Base-by-base conservation (phyloP, 2,797 vertebrate genomes). In the Spinus olivaceus region DNA sequence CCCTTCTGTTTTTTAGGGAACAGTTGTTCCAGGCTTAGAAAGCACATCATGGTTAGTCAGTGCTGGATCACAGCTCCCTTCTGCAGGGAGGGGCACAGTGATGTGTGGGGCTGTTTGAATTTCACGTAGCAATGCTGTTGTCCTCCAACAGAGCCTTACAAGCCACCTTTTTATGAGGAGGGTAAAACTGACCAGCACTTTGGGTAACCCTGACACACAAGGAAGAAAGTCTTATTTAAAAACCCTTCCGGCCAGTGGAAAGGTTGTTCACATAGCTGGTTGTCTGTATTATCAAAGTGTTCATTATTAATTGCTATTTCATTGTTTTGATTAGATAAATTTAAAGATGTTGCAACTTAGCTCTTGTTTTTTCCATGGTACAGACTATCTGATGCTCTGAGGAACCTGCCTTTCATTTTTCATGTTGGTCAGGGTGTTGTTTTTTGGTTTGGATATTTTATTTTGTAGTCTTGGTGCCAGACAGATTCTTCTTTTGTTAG, bases 341-440 rank as follows among this genome's bases (percentile, higher is more conserved):
- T 96, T 81, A 71, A 95, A 81, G 78, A 73, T 82, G 94, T 96
- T 97, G 96, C 81, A 96, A 97, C 71, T 70, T 59, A 86, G 81
- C 60, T 95, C 80, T 47, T 81, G 37, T 65, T 81, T 90, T 89
- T 90, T 66, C 69, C 90, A 76, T 81, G 67, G 59, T 86, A 56
- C 70, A 65, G 77, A 51, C 87, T 96, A 70, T 97, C 95, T 94
- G 96, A 96, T 97, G 96, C 97, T 96, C 82, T 81, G 73, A 37
- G 76, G 94, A 96, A 92, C 97, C 91, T 91, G 84, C 67, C 69
- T 92, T 92, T 95, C 96, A 97, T 97, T 97, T 88, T 95, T 98
- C 95, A 91, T 96, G 72, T 89, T 86, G 82, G 83, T 76, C 77
- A 77, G 81, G 50, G 16, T 72, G 77, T 37, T 95, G 61, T 13